Base-by-base conservation (phyloP, 2,797 vertebrate genomes). In the Diplodus puntazzo region DNA sequence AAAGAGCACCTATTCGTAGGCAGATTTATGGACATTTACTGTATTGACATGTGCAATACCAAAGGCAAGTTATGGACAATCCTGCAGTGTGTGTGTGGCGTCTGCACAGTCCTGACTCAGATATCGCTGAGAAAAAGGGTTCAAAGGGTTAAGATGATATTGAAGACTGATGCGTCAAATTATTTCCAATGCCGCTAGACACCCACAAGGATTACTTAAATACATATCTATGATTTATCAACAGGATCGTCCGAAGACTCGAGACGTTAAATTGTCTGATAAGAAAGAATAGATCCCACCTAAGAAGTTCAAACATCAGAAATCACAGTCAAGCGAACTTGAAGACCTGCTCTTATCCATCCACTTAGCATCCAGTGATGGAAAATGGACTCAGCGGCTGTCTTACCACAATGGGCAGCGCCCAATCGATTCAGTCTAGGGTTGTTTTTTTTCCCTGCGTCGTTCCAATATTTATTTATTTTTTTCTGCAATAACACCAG, bases 401-500 rank as follows among this genome's bases (percentile, higher is more conserved):
- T 83, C 75, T 86, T 55, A 82, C 82, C 75, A 80, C 86, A 85
- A 87, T 89, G 68, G 88, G 79, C 77, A 61, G 69, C 4, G 1
- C 4, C 34, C 7, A 27, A 89, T 91, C 85, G 68, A 91, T 89
- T 50, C 48, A 0, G n/a, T 48, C 62, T 8, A 4, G 53, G 42
- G 52, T 27, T 27, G 0, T 43, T 48, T 49, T 83, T 34, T 34
- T 7, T 7, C 6, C 46, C 78, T 78, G 45, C 79, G 13, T 64
- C 79, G 75, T 89, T 86, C 66, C 85, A 83, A 85, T 90, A 80
- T 25, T 25, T n/a, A n/a, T n/a, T 25, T 27, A 2, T 81, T 66
- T 83, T 89, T 89, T 87, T 77, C 63, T 87, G 73, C 82, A 85
- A 86, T 87, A 90, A 87, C 25, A 84, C 67, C 66, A 84, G 85